phyloP scores from a whole-genome alignment of 2,888 invertebrate genomes.

The Tridacna gigas region DNA sequence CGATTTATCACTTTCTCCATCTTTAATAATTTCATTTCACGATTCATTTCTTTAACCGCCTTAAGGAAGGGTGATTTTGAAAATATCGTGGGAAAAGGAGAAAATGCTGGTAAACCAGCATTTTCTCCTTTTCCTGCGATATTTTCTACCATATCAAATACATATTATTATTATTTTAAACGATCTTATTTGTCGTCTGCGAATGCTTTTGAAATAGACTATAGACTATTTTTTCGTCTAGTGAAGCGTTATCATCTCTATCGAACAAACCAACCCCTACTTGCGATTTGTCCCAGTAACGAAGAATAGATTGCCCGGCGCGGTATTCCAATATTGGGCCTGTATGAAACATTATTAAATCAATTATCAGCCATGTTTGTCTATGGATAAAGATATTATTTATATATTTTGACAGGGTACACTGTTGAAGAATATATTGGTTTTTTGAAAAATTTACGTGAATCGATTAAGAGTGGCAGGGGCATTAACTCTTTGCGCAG shows the following conservation, averaged over 20 bases:
- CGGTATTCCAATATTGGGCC: conserved; percentile 28
- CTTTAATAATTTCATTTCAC: background rate
- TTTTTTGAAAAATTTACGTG: conserved; percentile 59
- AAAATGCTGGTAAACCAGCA: too few relatives aligned
- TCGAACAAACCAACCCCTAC: conserved; percentile 37
- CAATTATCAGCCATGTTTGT: conserved; percentile 66
- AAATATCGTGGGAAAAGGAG: too few relatives aligned
- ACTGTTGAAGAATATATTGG: conserved; percentile 51
- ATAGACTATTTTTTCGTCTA: too few relatives aligned
- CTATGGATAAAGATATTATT: conserved; percentile 61
- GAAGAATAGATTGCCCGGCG: conserved; percentile 52
- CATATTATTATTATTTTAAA: too few relatives aligned
- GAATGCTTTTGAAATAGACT: too few relatives aligned
- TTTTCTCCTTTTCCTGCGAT: too few relatives aligned
- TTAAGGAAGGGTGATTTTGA: too few relatives aligned
- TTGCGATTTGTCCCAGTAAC: conserved; percentile 58
- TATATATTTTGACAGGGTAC: conserved; percentile 65
- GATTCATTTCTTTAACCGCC: too few relatives aligned
- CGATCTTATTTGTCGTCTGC: too few relatives aligned
- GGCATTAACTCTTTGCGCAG: too few relatives aligned
- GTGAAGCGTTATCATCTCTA: conserved; percentile 50
- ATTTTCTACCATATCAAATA: too few relatives aligned
- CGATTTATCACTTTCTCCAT: conserved; percentile 60
- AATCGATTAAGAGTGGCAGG: conserved; percentile 52
- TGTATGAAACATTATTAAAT: conserved; percentile 59